phyloP scores from a whole-genome alignment of 1,140 invertebrate species.

The Mamestra configurata region DNA sequence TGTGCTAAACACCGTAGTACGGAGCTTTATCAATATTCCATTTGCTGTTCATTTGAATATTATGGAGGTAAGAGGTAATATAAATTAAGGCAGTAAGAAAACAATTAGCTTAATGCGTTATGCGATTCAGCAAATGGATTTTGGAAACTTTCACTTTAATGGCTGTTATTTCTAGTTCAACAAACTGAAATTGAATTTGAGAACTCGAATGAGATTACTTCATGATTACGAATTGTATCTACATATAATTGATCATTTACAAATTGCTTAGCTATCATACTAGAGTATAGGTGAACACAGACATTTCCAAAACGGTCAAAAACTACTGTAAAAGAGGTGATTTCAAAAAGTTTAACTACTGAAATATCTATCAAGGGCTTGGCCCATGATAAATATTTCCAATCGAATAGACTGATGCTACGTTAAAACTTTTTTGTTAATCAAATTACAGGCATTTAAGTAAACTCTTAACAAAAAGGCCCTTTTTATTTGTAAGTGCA shows the following conservation, averaged over 20 bases:
- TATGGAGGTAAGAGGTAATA: background rate
- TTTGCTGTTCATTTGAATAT: slow-evolving; percentile 8
- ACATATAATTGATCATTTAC: no score
- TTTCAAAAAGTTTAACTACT: background rate
- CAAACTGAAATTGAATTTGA: background rate
- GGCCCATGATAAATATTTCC: background rate
- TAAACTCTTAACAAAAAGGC: background rate
- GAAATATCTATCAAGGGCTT: no score
- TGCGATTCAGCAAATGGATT: background rate
- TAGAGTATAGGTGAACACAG: no score
- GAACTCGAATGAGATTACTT: background rate
- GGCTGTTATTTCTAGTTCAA: background rate
- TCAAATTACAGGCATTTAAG: slow-evolving; percentile 12
- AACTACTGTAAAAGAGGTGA: background rate
- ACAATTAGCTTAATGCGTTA: background rate
- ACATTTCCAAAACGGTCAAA: no score
- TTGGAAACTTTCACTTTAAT: background rate
- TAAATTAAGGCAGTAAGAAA: background rate
- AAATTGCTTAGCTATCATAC: no score
- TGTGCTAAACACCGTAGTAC: slow-evolving; percentile 8
- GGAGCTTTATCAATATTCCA: background rate
- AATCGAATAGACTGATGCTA: background rate
- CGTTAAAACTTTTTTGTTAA: slow-evolving; percentile 6
- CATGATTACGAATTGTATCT: no score
- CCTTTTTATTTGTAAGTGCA: background rate